A percentile compares a stretch with the other conserved stretches of the same genome.
phyloP scores from a whole-genome alignment of 2,113 vertebrate genomes.

The Patagioenas fasciata region DNA sequence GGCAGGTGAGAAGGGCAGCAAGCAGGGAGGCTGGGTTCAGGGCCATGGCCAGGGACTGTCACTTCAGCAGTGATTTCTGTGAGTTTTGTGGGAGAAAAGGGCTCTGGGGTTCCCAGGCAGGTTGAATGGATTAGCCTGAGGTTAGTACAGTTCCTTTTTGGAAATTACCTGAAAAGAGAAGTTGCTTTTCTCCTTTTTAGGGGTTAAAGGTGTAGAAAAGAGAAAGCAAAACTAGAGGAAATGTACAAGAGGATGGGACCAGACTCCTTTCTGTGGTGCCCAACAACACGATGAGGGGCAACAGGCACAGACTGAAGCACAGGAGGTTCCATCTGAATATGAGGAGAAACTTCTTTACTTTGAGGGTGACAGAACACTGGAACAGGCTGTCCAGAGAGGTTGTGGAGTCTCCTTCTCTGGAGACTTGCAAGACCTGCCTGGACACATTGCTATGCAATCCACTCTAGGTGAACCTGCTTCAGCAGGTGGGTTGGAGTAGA shows the following conservation, averaged over 20 bases:
- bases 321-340: no score
- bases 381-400: no score
- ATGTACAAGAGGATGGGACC: not conserved
- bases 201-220: not conserved
- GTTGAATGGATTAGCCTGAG: not conserved
- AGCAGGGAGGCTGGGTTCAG: accelerated
- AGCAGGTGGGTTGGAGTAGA: no score
- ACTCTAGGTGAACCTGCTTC: no score
- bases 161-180: not conserved
- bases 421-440: no score
- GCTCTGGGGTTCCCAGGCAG: not conserved
- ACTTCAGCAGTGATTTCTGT: not conserved
- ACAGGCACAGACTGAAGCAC: no score
- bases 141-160: not conserved
- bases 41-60: not conserved
- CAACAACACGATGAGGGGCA: no score
- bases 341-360: no score
- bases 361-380: no score
- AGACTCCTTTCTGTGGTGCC: no score
- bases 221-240: not conserved
- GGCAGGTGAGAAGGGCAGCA: not conserved
- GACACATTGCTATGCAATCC: no score
- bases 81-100: not conserved
- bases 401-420: no score
- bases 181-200: not conserved